Evolutionary conservation across 1,140 invertebrate genomes (phyloP).

Genomic region (Saccostrea glomerata): DNA sequence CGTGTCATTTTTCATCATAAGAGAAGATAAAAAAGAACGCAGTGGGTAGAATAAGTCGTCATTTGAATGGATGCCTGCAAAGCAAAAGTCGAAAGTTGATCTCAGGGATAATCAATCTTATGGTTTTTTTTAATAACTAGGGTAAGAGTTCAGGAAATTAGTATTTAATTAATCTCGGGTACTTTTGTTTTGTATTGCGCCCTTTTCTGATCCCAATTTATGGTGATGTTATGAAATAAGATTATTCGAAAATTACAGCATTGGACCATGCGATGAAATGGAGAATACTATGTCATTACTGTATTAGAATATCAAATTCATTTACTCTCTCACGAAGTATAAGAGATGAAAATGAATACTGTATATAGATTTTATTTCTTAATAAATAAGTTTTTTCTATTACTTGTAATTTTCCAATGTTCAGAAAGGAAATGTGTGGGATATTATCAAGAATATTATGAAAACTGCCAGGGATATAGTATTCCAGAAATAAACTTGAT

Average conservation of each 20-base stretch:
- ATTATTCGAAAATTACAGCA: not conserved
- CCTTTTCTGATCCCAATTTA: not conserved
- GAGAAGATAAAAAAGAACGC: not conserved
- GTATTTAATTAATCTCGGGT: not conserved
- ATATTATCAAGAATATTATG: not conserved
- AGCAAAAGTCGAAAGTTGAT: constrained; percentile 32
- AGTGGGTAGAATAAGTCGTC: not conserved
- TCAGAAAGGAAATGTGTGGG: not conserved
- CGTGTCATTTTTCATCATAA: constrained; percentile 46
- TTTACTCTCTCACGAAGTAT: too few relatives aligned
- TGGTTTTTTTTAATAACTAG: constrained; percentile 1
- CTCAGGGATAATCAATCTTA: constrained; percentile 7
- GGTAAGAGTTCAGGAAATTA: constrained; percentile 8
- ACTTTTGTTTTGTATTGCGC: not conserved
- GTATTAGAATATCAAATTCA: not conserved
- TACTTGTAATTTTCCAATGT: not conserved
- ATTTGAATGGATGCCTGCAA: not conserved
- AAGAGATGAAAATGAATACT: too few relatives aligned
- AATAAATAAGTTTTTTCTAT: not conserved
- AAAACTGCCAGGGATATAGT: not conserved
- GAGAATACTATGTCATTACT: not conserved
- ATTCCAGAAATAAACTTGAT: constrained; percentile 7
- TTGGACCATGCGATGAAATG: not conserved
- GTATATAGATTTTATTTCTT: not conserved
- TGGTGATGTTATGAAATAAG: not conserved